These are phyloP conservation scores for Stegodyphus dumicola DNA, from an alignment of 1,140 invertebrate species.

Conservation along the genomic window DNA sequence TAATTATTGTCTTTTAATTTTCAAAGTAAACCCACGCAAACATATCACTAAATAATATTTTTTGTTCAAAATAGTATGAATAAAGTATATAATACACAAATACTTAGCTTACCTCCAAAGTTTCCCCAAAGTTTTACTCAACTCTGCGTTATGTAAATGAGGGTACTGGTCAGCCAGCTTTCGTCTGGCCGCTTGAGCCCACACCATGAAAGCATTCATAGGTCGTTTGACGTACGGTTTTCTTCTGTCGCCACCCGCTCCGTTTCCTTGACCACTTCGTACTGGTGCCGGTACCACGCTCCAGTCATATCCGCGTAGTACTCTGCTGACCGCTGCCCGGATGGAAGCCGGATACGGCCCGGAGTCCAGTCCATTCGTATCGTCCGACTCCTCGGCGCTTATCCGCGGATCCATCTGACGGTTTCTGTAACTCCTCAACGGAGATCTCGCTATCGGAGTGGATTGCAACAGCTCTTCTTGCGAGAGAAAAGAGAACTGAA, in stretches of 20 bases:
- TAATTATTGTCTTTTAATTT: no score
- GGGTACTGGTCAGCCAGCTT: conserved; percentile 90
- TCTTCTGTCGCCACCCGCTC: conserved; percentile 69
- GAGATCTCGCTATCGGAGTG: no score
- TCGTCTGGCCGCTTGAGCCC: conserved; percentile 89
- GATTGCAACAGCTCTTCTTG: no score
- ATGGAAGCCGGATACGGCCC: conserved; percentile 55
- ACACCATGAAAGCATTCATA: conserved; percentile 97
- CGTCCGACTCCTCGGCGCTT: conserved; percentile 2
- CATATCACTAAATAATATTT: no score
- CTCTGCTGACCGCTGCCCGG: conserved; percentile 68
- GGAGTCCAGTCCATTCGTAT: conserved; percentile 3
- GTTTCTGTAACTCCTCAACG: no score
- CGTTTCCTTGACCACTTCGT: conserved; percentile 62
- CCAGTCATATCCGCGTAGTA: conserved; percentile 83
- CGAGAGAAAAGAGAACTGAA: no score
- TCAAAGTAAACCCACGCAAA: no score
- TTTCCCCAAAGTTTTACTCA: conserved; percentile 90
- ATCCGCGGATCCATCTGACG: neutral
- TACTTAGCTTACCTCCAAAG: conserved; percentile 82
- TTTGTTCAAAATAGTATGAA: no score
- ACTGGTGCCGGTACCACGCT: conserved; percentile 79
- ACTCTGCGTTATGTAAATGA: conserved; percentile 92
- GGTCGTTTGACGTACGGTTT: conserved; percentile 85
- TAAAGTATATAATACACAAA: no score